Base-by-base conservation (phyloP, 2,113 vertebrate species). In the Oxyura jamaicensis region DNA sequence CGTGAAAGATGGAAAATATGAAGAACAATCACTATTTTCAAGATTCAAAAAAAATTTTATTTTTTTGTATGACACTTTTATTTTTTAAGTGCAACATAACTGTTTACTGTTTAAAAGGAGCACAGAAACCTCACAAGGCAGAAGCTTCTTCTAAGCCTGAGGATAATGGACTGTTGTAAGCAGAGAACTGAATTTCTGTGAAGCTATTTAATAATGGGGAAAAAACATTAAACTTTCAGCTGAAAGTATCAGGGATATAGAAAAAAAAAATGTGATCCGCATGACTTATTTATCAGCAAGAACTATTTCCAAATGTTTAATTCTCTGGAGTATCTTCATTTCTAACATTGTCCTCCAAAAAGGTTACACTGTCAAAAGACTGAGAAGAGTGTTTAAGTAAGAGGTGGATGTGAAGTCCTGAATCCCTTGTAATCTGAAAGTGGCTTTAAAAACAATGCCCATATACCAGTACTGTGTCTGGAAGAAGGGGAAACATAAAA, bases 41-140 rank as follows among this genome's bases (percentile, higher is more conserved):
- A 90, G 60, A 97, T 89, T 20, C 48, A 73, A 95, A 96, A 95
- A 48, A 72, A 63, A 21, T 83, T 96, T 97, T 97, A 97, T 97
- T 97, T 98, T 98, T 98, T 97, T 96, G 68, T 98, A 98, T 55
- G 83, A 85, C 88, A 80, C 83, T 97, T 97, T 98, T 96, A 96
- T 98, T 97, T 98, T 97, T 97, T 91, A 96, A 95, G 96, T 94
- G 87, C 96, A 78, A 69, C 77, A 11, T 91, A 83, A 95, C 80
- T 94, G 91, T 96, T 89, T 78, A 81, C 59, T 85, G 78, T 84
- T 95, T 44, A 87, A 95, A 91, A 95, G 52, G 78, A 92, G 55
- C 78, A 73, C 60, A 48, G 86, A 95, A 95, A 72, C 77, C 74
- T 93, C 88, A 80, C 21, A 67, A 91, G 81, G 62, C 65, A 75